Conservation (phyloP, 2,888 invertebrate genomes). For the Vanessa cardui region DNA sequence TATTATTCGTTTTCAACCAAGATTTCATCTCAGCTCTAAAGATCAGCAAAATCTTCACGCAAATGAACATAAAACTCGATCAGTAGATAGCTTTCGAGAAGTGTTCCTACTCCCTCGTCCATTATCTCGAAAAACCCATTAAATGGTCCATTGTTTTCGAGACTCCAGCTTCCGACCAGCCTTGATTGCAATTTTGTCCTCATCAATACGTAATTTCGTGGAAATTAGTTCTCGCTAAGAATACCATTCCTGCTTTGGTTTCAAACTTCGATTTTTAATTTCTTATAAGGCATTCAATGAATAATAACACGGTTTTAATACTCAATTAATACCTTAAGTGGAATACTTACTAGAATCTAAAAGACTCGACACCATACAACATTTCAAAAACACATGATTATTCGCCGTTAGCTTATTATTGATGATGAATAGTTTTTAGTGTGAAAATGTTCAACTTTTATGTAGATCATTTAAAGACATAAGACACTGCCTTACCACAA, state of each 20-base stretch:
- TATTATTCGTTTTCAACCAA: too few species aligned
- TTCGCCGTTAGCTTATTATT: too few species aligned
- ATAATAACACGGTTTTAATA: too few species aligned
- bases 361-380: too few species aligned
- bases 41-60: neutral
- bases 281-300: too few species aligned
- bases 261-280: neutral
- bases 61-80: neutral
- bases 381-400: too few species aligned
- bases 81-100: neutral
- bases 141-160: conserved; percentile 13
- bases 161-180: conserved; percentile 7
- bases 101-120: neutral
- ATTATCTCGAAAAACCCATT: conserved; percentile 18
- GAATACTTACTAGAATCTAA: too few species aligned
- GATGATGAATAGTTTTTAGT: too few species aligned
- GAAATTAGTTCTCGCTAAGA: conserved; percentile 8
- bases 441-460: too few species aligned
- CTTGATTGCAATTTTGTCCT: conserved; percentile 15
- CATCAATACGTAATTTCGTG: conserved; percentile 23
- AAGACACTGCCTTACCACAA: too few species aligned
- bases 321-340: too few species aligned
- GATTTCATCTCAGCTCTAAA: neutral
- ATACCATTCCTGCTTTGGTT: neutral
- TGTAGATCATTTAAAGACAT: too few species aligned